Base-by-base conservation (phyloP, 2,797 vertebrate genomes). In the Eulemur albifrons region DNA sequence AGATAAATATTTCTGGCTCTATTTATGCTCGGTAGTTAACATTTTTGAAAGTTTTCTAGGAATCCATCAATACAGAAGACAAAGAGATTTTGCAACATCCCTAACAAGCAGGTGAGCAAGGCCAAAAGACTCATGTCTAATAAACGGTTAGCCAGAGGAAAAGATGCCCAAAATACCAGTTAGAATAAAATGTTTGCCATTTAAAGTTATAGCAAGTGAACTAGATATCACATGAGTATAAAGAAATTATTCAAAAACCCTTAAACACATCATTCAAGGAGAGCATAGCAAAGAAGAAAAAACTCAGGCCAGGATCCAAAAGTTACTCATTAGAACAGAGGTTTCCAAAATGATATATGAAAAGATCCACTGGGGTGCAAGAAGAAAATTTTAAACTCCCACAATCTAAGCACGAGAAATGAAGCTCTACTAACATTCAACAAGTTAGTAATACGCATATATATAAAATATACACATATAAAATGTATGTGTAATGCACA, bases 171-270 rank as follows among this genome's bases (percentile, higher is more conserved):
- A 54, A 92, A 81, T 32, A 69, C 63, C 57, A 84, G 10, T 54
- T 18, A 79, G 52, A 94, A 89, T 52, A 73, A 45, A 93, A 85
- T 38, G 38, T 84, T 70, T 82, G 54, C 54, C 70, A 57, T 63
- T 67, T 14, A 63, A 77, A 23, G 7, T 35, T 88, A 65, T 1
- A 76, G 77, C 65, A 94, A 61, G 15, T 35, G 70, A 91, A 91
- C 2, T 79, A 18, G 76, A 38, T 52, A 52, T 43, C 77, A 52
- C 1, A 21, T 4, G 2, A 92, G 4, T 30, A 48, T 70, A 77
- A 94, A 87, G 0, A 80, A 92, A 89, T 2, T 57, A 35, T 83
- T 83, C 52, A 20, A 82, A 87, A 94, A 57, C 2, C 20, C 9
- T 80, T 85, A 76, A 92, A 88, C 7, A 80, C 0, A n/a, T 75